Evolutionary conservation across 2,113 vertebrate species (phyloP), one percentile per base, ranked within the genome.

Genomic region (Scatophagus argus): DNA sequence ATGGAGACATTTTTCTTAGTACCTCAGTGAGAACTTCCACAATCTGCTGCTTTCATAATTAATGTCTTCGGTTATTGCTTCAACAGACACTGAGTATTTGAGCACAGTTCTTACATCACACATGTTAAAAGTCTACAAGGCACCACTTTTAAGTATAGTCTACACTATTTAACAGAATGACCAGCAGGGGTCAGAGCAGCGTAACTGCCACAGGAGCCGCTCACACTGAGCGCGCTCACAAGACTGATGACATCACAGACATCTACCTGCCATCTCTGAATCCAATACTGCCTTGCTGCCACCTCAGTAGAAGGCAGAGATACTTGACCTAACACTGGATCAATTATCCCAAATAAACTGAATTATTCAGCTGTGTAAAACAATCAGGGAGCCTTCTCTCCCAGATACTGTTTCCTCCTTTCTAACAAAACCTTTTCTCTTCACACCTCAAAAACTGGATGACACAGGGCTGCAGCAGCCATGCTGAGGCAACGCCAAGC

Each of bases 281-380:
- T 68, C 78, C 64, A 85, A 85, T 21, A 69, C 71, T 8, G n/a
- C 71, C 77, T 72, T 36, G 52, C 59, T n/a, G 44, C 83, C 79
- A 67, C 77, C 77, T 75, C 21, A 74, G 60, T 8, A 73, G 66
- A 84, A 77, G 73, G 59, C 31, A 32, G 58, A 61, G 87, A 89
- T 83, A 87, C 81, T 90, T 88, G 87, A 88, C 85, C 91, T 80
- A 75, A 85, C 81, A 74, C 58, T 55, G 74, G 78, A 84, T 86
- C 88, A 79, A 82, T 91, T 85, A 88, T 88, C 88, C 76, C 59
- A 86, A 85, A 90, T 81, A 75, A 74, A 17, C 84, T 92, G 85
- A 91, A 93, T 93, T 83, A 92, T 93, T 92, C 88, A 93, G 77
- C 59, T 32, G 39, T 68, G 87, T 92, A 82, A 88, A 88, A 77